Base-by-base conservation (phyloP, 2,888 invertebrate species). In the Thysanoteuthis rhombus region DNA sequence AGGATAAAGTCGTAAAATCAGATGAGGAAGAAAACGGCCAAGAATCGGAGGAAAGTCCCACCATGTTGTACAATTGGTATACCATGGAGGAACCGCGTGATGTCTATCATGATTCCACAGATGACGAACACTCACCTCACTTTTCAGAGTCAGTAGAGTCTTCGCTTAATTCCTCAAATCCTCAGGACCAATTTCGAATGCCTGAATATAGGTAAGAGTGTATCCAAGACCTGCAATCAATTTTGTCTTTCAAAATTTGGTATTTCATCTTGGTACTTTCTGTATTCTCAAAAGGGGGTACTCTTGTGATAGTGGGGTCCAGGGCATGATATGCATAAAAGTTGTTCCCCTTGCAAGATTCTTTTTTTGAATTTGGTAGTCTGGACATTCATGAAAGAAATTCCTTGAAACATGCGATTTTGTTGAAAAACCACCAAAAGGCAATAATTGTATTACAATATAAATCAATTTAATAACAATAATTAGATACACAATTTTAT, bases 201-300 rank as follows among this genome's bases (percentile, higher is more conserved):
- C 93, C 93, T n/a, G 92, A 90, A 12, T 93, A 91, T 39, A 93
- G 93, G 93, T 93, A 93, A 47, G 93, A 40, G 12, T n/a, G n/a
- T 75, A 75, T 32, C n/a, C 75, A 10, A 75, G 8, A 75, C 10
- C 0, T 75, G n/a, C 32, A 10, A 12, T 75, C 32, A n/a, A n/a
- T 75, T 75, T n/a, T 75, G 2, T 75, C 8, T 75, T 75, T n/a
- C 75, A 75, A 75, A 58, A 32, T n/a, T 52, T 12, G 8, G 2
- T n/a, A 19, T 75, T 75, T 75, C 6, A 8, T n/a, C 22, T 22
- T 28, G 52, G 28, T 52, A 22, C 52, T 28, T 19, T 52, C 22
- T 52, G 2, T 28, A n/a, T n/a, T n/a, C n/a, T n/a, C n/a, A n/a
- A n/a, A n/a, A n/a, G n/a, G n/a, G n/a, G n/a, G n/a, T n/a, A n/a